Evolutionary conservation across 2,113 vertebrate genomes (phyloP), one percentile per base, ranked within the genome.

Genomic region (Tupaia tana): DNA sequence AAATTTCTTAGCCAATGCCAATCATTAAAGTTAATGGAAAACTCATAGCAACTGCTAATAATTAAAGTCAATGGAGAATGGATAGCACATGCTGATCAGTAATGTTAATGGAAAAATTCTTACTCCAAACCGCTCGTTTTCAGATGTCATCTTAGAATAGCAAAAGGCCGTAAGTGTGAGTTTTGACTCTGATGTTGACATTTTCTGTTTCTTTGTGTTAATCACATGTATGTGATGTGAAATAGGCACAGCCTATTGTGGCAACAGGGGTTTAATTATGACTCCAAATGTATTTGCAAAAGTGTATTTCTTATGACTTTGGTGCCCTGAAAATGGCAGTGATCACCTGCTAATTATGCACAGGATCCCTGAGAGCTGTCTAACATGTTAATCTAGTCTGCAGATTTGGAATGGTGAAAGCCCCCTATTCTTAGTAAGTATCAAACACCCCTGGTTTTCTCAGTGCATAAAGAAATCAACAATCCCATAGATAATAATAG

Each of bases 21-120:
- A 71, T 97, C 95, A 97, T 93, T 97, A 95, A 95, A 95, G 95
- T 96, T 97, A 98, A 97, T 98, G 97, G 97, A 96, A 96, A 97
- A 96, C 59, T 96, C 89, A 88, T 86, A 96, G 87, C 70, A 96
- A 92, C 67, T 78, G 52, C 91, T 96, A 93, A 95, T 98, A 97
- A 97, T 84, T 96, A 92, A 96, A 93, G 83, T 95, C 89, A 95
- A 92, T 85, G 79, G 94, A 92, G 75, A 97, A 96, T 92, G 97
- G 97, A 96, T 97, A 93, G 97, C 96, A 96, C 96, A 97, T 95
- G 95, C 96, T 97, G 96, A 96, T 97, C 96, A 97, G 90, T 59
- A 87, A 93, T 95, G 86, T 95, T 97, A 98, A 98, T 97, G 97
- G 96, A 97, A 97, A 96, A 97, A 94, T 91, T 96, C 92, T 97